phyloP scores from a whole-genome alignment of 2,888 invertebrate species.

The Nomada goodeniana region DNA sequence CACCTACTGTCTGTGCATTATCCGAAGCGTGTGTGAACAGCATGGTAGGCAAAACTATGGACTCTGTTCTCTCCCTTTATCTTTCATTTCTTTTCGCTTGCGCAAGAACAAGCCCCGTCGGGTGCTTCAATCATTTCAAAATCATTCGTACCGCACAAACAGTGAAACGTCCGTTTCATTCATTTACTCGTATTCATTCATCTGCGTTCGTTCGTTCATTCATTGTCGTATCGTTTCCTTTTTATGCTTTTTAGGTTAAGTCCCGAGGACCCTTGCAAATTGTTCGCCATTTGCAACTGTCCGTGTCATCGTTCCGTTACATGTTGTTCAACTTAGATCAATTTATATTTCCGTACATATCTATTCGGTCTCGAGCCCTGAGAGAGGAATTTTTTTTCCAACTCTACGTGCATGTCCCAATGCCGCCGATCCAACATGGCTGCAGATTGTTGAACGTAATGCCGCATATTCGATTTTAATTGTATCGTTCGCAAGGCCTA shows the following conservation, averaged over 20 bases:
- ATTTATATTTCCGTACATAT: too few relatives aligned
- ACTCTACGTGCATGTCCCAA: too few relatives aligned
- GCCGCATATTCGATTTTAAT: too few relatives aligned
- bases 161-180: constrained; percentile 41
- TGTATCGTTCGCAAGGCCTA: too few relatives aligned
- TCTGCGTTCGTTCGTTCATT: constrained; percentile 32
- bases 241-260: constrained; percentile 14
- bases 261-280: constrained; percentile 38
- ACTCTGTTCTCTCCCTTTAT: constrained; percentile 53
- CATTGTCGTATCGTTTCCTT: constrained; percentile 4
- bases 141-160: constrained; percentile 40
- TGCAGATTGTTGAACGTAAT: too few relatives aligned
- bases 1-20: constrained; percentile 57
- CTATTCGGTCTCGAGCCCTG: too few relatives aligned
- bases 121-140: constrained; percentile 49
- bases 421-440: too few relatives aligned
- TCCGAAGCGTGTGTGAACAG: constrained; percentile 67
- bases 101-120: constrained; percentile 54
- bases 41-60: constrained; percentile 74
- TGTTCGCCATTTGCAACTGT: constrained; percentile 12
- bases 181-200: constrained; percentile 41
- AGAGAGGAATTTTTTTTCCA: too few relatives aligned
- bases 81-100: constrained; percentile 54
- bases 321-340: too few relatives aligned
- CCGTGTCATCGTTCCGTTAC: too few relatives aligned